Base-by-base conservation (phyloP, 2,797 vertebrate genomes). In the Neosilurus hyrtlii region DNA sequence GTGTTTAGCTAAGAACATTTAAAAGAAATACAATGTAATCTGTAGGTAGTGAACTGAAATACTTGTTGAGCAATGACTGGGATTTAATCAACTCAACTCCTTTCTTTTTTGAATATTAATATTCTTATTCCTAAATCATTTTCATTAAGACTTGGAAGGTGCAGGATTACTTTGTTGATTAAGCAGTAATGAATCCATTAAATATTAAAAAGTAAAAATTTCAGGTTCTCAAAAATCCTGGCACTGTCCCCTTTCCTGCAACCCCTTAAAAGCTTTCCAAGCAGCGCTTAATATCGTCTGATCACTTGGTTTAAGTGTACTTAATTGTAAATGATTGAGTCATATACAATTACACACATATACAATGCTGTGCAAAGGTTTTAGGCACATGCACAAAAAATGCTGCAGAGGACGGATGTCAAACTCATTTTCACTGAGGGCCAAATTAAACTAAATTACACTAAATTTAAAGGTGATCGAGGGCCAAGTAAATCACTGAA, bases 181-280 rank as follows among this genome's bases (percentile, higher is more conserved):
- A 77, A 77, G 59, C 59, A 77, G 14, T 77, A 77, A 77, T 77
- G 59, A 62, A 83, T 83, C 49, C 59, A 66, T 18, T 72, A 73
- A 26, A 67, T 22, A 65, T 72, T 73, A 83, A 79, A 83, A 63
- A 61, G 15, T 72, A 22, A 37, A 79, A 72, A 63, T 61, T 56
- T 11, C 15, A 63, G 9, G 63, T 72, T 79, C 66, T 65, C 43
- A 62, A 20, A 78, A 54, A 77, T n/a, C 43, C 22, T 76, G 30
- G 10, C 73, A 59, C 18, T 67, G 62, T 54, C 43, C 51, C 20
- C 37, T 72, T 54, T 72, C 43, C 37, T 63, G 10, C 37, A 16
- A 51, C n/a, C 35, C 14, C 26, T 77, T 15, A 62, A 75, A 12
- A 49, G 16, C n/a, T 82, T 77, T 18, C 16, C 8, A 22, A 24